Evolutionary conservation across 2,888 invertebrate genomes (phyloP).

Genomic region (Plagiodera versicolora): DNA sequence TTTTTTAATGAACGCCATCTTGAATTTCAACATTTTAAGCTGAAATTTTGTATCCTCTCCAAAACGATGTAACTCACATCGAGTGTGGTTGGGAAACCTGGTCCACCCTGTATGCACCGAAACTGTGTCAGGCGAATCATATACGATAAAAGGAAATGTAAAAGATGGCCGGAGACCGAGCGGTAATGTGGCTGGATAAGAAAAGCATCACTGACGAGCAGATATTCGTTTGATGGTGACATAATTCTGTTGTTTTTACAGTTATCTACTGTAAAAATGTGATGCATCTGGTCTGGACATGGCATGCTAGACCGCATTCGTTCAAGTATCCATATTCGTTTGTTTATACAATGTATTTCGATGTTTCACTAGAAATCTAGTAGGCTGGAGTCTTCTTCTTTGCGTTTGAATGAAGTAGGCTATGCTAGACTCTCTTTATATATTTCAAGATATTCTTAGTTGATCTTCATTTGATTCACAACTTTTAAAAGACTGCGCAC

Average conservation of each 20-base stretch:
- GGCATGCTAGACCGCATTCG: neutral
- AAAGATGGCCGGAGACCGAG: neutral
- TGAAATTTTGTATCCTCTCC: too few relatives aligned
- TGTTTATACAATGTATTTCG: neutral
- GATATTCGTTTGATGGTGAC: neutral
- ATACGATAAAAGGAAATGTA: neutral
- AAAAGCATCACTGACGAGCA: neutral
- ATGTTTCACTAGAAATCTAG: too few relatives aligned
- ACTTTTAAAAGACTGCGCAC: too few relatives aligned
- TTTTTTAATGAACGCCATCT: too few relatives aligned
- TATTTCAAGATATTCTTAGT: too few relatives aligned
- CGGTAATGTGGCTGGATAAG: neutral
- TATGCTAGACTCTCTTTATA: too few relatives aligned
- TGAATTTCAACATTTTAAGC: too few relatives aligned
- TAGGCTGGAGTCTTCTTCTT: too few relatives aligned
- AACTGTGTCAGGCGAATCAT: neutral
- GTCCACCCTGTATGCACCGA: neutral
- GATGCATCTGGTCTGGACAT: neutral
- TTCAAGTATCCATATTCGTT: neutral
- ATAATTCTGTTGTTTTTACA: neutral
- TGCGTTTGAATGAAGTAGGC: too few relatives aligned
- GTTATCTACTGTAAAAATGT: slow-evolving; percentile 1
- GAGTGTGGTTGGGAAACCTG: too few relatives aligned
- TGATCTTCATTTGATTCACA: too few relatives aligned
- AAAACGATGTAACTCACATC: too few relatives aligned